Percentiles rank a stretch among this genome's conserved stretches.
Conservation (phyloP, 2,888 invertebrate genomes). For the Campoplex nolae region DNA sequence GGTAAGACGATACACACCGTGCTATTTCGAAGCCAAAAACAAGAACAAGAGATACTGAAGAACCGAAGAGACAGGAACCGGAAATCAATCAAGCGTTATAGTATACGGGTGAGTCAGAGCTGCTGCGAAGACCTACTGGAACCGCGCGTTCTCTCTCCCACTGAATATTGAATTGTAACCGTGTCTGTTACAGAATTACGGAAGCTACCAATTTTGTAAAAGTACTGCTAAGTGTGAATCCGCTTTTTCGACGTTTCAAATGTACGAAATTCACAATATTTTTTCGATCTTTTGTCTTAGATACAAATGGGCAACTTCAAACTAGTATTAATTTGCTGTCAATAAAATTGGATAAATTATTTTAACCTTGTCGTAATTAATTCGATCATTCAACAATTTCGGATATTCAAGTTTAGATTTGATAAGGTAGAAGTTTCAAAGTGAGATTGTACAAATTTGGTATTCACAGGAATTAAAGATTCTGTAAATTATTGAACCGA, state of each 20-base stretch:
- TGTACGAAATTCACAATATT: background rate
- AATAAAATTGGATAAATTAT: background rate
- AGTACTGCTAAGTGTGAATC: background rate
- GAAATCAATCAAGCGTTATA: conserved; percentile 40
- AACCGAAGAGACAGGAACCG: conserved; percentile 47
- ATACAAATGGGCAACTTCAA: background rate
- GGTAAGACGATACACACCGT: conserved; percentile 60
- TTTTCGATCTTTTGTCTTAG: background rate
- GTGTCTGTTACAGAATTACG: conserved; percentile 20
- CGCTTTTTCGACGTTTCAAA: background rate
- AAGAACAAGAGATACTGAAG: conserved; percentile 6
- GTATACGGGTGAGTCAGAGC: conserved; percentile 52
- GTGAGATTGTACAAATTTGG: background rate
- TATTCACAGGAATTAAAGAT: background rate
- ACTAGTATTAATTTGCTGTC: background rate
- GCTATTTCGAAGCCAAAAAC: conserved; percentile 21
- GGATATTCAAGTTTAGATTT: background rate
- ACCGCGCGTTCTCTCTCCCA: conserved; percentile 16
- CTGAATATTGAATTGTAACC: background rate
- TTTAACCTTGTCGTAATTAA: background rate
- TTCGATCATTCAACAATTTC: background rate
- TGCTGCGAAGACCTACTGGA: conserved; percentile 57
- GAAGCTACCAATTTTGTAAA: background rate
- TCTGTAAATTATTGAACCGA: background rate
- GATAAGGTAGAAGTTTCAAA: background rate